Conservation (phyloP, 2,888 invertebrate genomes). For the Xestia sexstrigata region DNA sequence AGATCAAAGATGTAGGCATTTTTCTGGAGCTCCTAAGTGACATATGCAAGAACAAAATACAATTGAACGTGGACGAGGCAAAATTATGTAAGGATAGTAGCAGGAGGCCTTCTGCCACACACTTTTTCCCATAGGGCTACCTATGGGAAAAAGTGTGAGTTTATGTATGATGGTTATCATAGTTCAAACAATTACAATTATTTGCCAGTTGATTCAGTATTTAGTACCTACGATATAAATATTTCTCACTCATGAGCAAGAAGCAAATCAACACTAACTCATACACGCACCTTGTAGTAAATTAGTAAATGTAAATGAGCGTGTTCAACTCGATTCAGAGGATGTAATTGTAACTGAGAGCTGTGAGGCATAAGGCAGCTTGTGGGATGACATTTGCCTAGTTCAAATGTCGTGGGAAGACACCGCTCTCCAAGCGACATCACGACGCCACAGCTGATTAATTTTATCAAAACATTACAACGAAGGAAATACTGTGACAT, state of each 20-base stretch:
- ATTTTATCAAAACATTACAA: conserved; percentile 15
- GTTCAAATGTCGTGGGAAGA: conserved; percentile 78
- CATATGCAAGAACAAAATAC: not conserved
- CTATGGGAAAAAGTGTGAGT: not conserved
- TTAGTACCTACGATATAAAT: not conserved
- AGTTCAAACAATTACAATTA: not conserved
- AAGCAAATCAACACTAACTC: not conserved
- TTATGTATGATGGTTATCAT: not conserved
- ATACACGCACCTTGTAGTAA: conserved; percentile 11
- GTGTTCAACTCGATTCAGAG: conserved; percentile 24
- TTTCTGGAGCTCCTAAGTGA: too few relatives aligned
- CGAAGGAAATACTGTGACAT: conserved; percentile 16
- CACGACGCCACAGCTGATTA: conserved; percentile 23
- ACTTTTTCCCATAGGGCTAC: too few relatives aligned
- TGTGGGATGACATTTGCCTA: conserved; percentile 72
- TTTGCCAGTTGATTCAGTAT: not conserved
- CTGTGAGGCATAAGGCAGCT: conserved; percentile 47
- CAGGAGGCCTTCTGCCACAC: not conserved
- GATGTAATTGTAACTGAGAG: conserved; percentile 50
- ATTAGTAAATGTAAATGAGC: conserved; percentile 33
- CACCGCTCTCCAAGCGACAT: conserved; percentile 60
- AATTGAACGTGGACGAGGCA: not conserved
- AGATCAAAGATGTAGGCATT: not conserved
- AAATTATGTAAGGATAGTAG: not conserved
- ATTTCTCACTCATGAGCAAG: not conserved